Evolutionary conservation across 2,797 vertebrate species (phyloP), one percentile per base, ranked within the genome.

Genomic region (Acanthopagrus latus): DNA sequence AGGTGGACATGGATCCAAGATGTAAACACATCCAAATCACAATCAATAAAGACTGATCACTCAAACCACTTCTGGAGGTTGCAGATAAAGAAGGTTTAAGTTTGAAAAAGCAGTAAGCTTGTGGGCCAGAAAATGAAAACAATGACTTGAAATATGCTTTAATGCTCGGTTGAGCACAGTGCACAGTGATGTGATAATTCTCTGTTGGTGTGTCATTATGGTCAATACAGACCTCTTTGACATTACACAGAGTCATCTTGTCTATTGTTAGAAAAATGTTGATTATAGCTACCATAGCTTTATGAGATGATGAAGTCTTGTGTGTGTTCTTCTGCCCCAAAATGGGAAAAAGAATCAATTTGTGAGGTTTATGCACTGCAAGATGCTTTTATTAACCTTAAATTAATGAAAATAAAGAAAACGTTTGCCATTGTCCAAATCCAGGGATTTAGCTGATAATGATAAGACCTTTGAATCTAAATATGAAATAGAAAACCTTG

Each of bases 361-460:
- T 20, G 46, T 66, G 44, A 44, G 63, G 18, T 56, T 73, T 76
- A 67, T 72, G 51, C n/a, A 52, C 38, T 47, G 43, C 21, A 64
- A 68, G 54, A 54, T 64, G 21, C 18, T n/a, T 10, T 27, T 51
- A 62, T 27, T n/a, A 38, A 71, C 38, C 9, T 62, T 27, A 27
- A 29, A 51, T 81, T 12, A 38, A 41, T 60, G 10, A 13, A 29
- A 76, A 33, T 50, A 14, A 38, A 44, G 0, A 17, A 4, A 20
- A 10, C 5, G 11, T 2, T 38, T 17, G 14, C 5, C 14, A n/a
- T 13, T 56, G 13, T 38, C 20, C 44, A 51, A 8, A 51, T 27
- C 8, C 5, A 20, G 2, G 55, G 29, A 54, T 43, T 10, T 23
- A 44, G 1, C 41, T 47, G 0, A 51, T 14, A 52, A 58, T 44